These are phyloP conservation scores for Pantherophis vulpinus DNA, from an alignment of 2,797 vertebrate species.

Conservation along the genomic window DNA sequence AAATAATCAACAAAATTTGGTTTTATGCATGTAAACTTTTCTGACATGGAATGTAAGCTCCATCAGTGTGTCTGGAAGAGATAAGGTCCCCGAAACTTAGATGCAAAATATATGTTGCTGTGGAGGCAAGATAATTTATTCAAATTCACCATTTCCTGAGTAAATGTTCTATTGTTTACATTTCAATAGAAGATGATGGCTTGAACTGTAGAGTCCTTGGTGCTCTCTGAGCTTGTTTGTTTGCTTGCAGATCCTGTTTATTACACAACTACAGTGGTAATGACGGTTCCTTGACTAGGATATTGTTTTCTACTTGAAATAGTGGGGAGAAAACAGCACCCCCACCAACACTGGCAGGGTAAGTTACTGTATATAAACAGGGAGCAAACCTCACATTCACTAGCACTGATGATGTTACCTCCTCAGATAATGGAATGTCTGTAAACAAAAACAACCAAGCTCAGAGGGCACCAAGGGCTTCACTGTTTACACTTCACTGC, in stretches of 20 bases:
- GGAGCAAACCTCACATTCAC: neutral
- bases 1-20: neutral
- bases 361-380: neutral
- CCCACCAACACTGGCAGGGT: neutral
- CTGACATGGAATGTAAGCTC: neutral
- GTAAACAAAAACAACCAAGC: neutral
- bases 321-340: neutral
- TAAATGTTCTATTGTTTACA: neutral
- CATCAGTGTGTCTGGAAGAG: neutral
- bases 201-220: neutral
- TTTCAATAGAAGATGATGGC: neutral
- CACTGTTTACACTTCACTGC: neutral
- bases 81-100: neutral
- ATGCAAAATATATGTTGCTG: neutral
- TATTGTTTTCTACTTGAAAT: neutral
- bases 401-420: neutral
- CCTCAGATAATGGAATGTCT: neutral
- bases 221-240: neutral
- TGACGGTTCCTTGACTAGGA: neutral
- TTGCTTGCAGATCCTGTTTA: neutral
- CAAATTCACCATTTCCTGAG: neutral
- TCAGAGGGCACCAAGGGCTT: neutral
- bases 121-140: neutral
- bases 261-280: neutral
- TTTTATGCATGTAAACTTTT: neutral